Conservation (phyloP, 2,888 invertebrate species). For the Apamea epomidion region DNA sequence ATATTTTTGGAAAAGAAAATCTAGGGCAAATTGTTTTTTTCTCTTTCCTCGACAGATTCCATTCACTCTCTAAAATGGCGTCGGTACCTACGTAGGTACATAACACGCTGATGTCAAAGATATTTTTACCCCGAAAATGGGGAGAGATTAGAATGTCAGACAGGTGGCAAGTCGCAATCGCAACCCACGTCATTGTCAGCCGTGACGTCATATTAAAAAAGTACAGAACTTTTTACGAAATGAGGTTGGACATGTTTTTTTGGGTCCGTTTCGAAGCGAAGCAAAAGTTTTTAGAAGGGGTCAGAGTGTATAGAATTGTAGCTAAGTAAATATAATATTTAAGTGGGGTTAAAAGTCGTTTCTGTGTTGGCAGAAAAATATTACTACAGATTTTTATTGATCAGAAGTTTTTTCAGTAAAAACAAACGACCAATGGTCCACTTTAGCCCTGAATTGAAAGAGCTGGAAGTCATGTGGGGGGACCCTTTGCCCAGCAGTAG, state of each 20-base stretch:
- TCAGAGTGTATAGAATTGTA: neutral
- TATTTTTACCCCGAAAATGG: constrained; percentile 58
- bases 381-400: neutral
- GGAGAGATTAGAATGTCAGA: constrained; percentile 49
- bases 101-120: constrained; percentile 48
- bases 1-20: neutral
- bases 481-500: neutral
- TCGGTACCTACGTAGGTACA: neutral
- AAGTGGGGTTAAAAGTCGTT: neutral
- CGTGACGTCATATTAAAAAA: constrained; percentile 64
- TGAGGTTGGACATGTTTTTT: constrained; percentile 46
- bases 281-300: constrained; percentile 41
- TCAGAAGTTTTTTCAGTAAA: neutral
- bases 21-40: neutral
- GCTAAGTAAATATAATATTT: neutral
- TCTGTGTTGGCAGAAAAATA: constrained; percentile 1
- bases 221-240: constrained; percentile 62
- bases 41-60: constrained; percentile 12
- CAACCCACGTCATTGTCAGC: constrained; percentile 62
- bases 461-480: too few species aligned
- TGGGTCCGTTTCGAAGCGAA: constrained; percentile 17
- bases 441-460: too few species aligned
- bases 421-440: too few species aligned
- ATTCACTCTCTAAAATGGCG: neutral
- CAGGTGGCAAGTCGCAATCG: constrained; percentile 59